phyloP scores from a whole-genome alignment of 2,888 invertebrate species.

The Nebria salina region DNA sequence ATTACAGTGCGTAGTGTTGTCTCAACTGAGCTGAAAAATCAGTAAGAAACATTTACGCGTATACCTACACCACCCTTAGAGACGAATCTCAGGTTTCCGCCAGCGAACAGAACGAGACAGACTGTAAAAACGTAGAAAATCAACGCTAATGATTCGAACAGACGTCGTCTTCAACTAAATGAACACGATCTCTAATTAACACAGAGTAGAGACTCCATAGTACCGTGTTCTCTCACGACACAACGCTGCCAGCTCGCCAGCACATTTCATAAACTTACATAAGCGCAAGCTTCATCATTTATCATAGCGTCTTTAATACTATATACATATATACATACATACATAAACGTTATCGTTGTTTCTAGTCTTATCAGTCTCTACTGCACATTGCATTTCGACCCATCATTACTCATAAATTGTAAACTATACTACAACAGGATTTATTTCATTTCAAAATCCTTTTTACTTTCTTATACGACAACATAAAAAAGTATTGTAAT shows the following conservation, averaged over 20 bases:
- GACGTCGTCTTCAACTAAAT: slow-evolving; percentile 38
- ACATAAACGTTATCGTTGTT: background rate
- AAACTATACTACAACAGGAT: background rate
- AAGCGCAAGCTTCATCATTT: background rate
- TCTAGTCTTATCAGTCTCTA: background rate
- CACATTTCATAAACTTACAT: background rate
- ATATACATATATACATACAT: background rate
- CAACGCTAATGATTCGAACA: slow-evolving; percentile 41
- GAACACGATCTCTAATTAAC: slow-evolving; percentile 45
- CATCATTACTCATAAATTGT: background rate
- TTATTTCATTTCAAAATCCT: background rate
- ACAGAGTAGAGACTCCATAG: slow-evolving; percentile 9
- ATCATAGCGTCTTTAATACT: background rate
- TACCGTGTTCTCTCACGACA: background rate
- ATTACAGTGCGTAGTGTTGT: slow-evolving; percentile 39
- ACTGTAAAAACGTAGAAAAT: slow-evolving; percentile 43
- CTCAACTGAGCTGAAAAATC: background rate
- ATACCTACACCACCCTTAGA: background rate
- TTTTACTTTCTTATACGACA: no score
- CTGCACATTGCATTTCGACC: background rate
- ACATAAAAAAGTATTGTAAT: no score
- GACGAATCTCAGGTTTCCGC: background rate
- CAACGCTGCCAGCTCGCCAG: background rate
- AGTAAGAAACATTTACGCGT: background rate
- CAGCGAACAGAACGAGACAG: background rate